phyloP scores from a whole-genome alignment of 2,113 vertebrate genomes.

The Plestiodon gilberti region DNA sequence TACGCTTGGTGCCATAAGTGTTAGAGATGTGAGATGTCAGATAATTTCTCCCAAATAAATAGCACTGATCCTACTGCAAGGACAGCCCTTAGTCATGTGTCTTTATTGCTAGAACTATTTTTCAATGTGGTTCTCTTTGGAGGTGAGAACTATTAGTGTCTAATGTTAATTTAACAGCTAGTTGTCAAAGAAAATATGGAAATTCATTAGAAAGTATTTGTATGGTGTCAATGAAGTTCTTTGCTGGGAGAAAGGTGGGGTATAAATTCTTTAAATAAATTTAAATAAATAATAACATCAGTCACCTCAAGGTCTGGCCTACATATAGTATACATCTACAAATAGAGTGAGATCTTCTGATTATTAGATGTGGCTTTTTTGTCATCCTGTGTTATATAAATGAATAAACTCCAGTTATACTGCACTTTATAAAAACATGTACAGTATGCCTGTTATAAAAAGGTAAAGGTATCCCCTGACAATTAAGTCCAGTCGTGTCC shows the following conservation, averaged over 20 bases:
- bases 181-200: background rate
- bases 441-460: too few relatives aligned
- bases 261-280: too few relatives aligned
- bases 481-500: too few relatives aligned
- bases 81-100: background rate
- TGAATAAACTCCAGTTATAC: background rate
- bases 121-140: background rate
- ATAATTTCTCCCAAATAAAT: constrained; percentile 21
- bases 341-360: constrained; percentile 11
- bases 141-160: background rate
- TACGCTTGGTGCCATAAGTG: constrained; percentile 43
- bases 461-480: too few relatives aligned
- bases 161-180: background rate
- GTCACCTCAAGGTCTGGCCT: background rate
- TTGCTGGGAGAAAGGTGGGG: too few relatives aligned
- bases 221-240: background rate
- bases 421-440: background rate
- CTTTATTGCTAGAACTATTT: constrained; percentile 31
- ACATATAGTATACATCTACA: background rate
- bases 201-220: background rate
- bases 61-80: constrained; percentile 19
- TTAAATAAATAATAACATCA: background rate
- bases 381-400: constrained; percentile 24
- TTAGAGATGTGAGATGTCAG: background rate
- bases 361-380: constrained; percentile 31